Evolutionary conservation across 2,888 invertebrate genomes (phyloP).

Genomic region (Drosophila birchii): DNA sequence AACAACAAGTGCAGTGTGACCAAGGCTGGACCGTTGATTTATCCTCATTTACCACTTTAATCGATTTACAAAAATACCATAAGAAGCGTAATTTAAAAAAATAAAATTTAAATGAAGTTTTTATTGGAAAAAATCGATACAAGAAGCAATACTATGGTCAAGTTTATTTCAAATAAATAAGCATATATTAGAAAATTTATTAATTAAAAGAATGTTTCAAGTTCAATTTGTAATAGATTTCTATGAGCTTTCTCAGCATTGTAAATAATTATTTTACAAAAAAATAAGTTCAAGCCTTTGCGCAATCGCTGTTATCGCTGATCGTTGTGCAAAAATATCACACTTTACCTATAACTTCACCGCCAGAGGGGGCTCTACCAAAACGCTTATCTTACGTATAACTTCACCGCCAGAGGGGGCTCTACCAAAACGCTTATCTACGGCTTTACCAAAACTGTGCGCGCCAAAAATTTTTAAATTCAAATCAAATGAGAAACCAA

Average conservation of each 20-base stretch:
- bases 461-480: neutral
- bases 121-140: neutral
- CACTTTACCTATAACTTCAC: neutral
- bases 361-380: conserved; percentile 2
- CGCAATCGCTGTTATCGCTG: conserved; percentile 6
- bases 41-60: neutral
- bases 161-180: neutral
- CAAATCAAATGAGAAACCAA: neutral
- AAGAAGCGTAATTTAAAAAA: neutral
- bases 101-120: neutral
- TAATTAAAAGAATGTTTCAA: too few species aligned
- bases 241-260: neutral
- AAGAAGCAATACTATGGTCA: too few species aligned
- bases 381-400: conserved; percentile 36
- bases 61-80: conserved; percentile 6
- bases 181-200: too few species aligned
- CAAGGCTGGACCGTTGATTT: neutral
- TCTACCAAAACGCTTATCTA: conserved; percentile 39
- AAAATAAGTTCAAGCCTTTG: neutral
- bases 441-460: conserved; percentile 55
- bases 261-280: neutral
- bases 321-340: conserved; percentile 8
- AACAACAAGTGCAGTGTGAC: conserved; percentile 39
- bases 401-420: conserved; percentile 4
- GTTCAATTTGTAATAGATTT: neutral